A percentile compares a stretch with the other conserved stretches of the same genome.
Evolutionary conservation across 2,888 invertebrate genomes (phyloP).

Genomic region (Synanthedon tipuliformis): DNA sequence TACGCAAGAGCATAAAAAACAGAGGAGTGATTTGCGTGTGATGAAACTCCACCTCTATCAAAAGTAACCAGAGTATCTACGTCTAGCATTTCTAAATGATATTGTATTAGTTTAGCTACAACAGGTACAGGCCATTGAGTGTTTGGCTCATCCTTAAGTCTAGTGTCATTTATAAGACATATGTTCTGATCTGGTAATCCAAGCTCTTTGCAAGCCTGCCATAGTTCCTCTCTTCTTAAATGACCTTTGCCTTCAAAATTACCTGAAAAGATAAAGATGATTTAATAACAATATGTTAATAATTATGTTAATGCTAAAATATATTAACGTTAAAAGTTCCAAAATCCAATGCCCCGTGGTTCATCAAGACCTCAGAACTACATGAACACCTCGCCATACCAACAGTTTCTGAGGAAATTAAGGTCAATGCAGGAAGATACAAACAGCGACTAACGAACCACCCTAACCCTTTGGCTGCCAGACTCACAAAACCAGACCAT

Average conservation of each 20-base stretch:
- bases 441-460: too few species aligned
- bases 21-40: conserved; percentile 91
- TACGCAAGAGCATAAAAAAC: conserved; percentile 85
- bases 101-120: conserved; percentile 51
- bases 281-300: too few species aligned
- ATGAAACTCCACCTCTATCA: conserved; percentile 92
- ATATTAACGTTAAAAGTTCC: too few species aligned
- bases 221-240: conserved; percentile 81
- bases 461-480: too few species aligned
- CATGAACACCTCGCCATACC: too few species aligned
- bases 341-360: too few species aligned
- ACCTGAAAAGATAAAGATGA: conserved; percentile 50
- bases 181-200: conserved; percentile 85
- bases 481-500: too few species aligned
- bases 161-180: conserved; percentile 76
- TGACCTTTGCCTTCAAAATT: conserved; percentile 74
- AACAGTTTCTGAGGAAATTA: too few species aligned
- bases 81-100: conserved; percentile 77
- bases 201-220: conserved; percentile 81
- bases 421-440: too few species aligned
- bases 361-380: too few species aligned
- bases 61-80: conserved; percentile 92
- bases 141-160: conserved; percentile 81
- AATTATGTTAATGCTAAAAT: too few species aligned
- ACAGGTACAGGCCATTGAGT: conserved; percentile 77